Evolutionary conservation across 1,140 invertebrate species (phyloP), one percentile per base, ranked within the genome.

Genomic region (Kradibia gibbosae): DNA sequence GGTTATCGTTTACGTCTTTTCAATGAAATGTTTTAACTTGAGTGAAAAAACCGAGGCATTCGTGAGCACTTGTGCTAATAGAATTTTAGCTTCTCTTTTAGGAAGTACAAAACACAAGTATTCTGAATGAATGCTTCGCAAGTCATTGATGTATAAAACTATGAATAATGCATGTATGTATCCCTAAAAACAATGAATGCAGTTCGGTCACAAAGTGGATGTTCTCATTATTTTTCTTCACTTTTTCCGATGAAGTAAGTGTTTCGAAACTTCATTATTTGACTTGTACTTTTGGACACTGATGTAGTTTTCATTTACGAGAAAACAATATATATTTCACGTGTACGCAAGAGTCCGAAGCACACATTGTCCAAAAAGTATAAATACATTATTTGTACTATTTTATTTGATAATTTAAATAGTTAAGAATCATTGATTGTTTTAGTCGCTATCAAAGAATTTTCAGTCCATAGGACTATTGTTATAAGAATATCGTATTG

Each of bases 401-500:
- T 89, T 88, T 87, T 86, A 80, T 70, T 81, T 71, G 71, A 74
- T 74, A 53, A 74, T 65, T 74, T 67, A n/a, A 65, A 65, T 84
- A 67, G 62, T 75, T 79, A 39, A 55, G 57, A 74, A 81, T 81
- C 34, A 79, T 79, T 74, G 62, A 73, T 80, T 74, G 71, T 80
- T 73, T 80, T 60, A 71, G 65, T 78, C 70, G 31, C 25, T 50
- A 73, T 73, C 25, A 72, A 80, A 80, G 22, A 80, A 53, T 55
- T 74, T 25, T 50, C 25, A 75, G 79, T 75, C 60, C 42, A 45
- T 42, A 60, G 78, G 72, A 70, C 79, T 76, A 88, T 90, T 90
- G 87, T 89, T 89, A 88, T 88, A 84, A 85, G 85, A 87, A 88
- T 89, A 87, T 89, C 88, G 86, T 88, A 86, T 89, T 90, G 85